These are phyloP conservation scores for Onthophagus taurus DNA, from an alignment of 1,140 invertebrate species.

Conservation along the genomic window DNA sequence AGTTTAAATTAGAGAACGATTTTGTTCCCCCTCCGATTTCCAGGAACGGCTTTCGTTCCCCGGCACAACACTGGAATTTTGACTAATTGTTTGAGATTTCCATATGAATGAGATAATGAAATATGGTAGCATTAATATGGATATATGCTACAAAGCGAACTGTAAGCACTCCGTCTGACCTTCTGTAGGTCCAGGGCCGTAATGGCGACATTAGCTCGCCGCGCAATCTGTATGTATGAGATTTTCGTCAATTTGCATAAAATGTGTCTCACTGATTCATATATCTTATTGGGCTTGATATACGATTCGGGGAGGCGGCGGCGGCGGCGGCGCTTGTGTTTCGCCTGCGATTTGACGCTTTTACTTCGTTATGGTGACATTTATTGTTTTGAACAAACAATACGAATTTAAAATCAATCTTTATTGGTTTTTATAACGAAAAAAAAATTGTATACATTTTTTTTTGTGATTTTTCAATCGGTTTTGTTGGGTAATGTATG, in stretches of 20 bases:
- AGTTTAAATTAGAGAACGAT: too few relatives aligned
- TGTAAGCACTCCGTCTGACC: constrained; percentile 32
- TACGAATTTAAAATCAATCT: too few relatives aligned
- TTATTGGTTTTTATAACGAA: too few relatives aligned
- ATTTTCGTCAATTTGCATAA: constrained; percentile 39
- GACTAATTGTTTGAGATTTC: constrained; percentile 40
- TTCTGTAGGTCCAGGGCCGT: constrained; percentile 12
- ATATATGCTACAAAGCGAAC: constrained; percentile 37
- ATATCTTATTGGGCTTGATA: constrained; percentile 39
- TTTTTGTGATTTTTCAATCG: neutral
- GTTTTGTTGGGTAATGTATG: constrained; percentile 2
- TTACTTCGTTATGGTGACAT: too few relatives aligned
- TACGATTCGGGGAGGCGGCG: constrained; percentile 19
- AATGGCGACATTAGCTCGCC: constrained; percentile 22
- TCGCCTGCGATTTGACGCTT: neutral
- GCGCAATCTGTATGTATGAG: constrained; percentile 40
- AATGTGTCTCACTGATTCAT: constrained; percentile 40
- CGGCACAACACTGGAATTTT: constrained; percentile 32
- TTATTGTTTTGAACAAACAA: too few relatives aligned
- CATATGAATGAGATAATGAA: constrained; percentile 42
- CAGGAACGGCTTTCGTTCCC: too few relatives aligned
- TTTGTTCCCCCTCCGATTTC: too few relatives aligned
- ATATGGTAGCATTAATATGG: constrained; percentile 41
- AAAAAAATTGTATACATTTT: too few relatives aligned
- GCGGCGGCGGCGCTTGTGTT: neutral